A percentile compares a stretch with the other conserved stretches of the same genome.
Evolutionary conservation across 2,797 vertebrate genomes (phyloP).

Genomic region (Setipinna tenuifilis): DNA sequence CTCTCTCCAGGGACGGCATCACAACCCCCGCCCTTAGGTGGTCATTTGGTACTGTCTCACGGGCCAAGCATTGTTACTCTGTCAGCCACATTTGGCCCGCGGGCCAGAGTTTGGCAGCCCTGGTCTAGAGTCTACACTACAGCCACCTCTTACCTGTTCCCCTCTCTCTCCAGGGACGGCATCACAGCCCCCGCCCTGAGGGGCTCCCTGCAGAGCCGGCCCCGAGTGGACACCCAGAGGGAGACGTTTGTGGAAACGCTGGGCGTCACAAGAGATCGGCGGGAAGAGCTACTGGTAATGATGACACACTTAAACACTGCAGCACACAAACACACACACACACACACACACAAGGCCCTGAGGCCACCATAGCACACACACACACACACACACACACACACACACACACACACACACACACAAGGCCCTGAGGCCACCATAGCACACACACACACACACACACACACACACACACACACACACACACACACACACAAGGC

Average conservation of each 20-base stretch:
- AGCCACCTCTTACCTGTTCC: background rate
- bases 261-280: background rate
- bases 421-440: too few species aligned
- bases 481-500: too few species aligned
- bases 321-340: background rate
- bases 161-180: background rate
- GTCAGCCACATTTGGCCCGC: too few species aligned
- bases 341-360: too few species aligned
- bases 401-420: too few species aligned
- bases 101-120: too few species aligned
- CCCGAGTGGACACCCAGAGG: background rate
- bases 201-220: background rate
- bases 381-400: too few species aligned
- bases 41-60: too few species aligned
- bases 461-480: too few species aligned
- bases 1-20: background rate
- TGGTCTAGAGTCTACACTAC: background rate
- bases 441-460: too few species aligned
- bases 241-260: background rate
- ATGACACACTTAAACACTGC: background rate
- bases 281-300: background rate
- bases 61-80: too few species aligned
- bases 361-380: too few species aligned
- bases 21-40: background rate
- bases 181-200: background rate